These are phyloP conservation scores for Maccullochella peelii DNA, from an alignment of 2,113 vertebrate species.

Conservation along the genomic window DNA sequence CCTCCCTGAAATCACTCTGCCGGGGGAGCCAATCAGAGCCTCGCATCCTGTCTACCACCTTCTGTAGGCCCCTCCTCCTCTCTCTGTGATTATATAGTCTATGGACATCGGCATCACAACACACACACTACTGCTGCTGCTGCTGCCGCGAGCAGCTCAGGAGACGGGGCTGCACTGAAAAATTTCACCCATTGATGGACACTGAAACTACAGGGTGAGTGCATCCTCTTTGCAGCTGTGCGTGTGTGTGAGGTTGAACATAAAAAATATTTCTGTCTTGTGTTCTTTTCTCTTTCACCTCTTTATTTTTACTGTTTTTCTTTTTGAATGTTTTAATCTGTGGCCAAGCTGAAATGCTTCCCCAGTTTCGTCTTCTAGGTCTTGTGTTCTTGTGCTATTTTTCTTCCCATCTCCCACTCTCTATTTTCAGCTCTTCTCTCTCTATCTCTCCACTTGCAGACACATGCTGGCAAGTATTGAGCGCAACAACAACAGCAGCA, in stretches of 20 bases:
- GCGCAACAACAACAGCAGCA: slow-evolving; percentile 54
- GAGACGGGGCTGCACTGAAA: slow-evolving; percentile 42
- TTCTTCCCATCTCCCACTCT: background rate
- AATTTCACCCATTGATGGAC: slow-evolving; percentile 43
- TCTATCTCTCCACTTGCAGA: slow-evolving; percentile 55
- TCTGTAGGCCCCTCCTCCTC: slow-evolving; percentile 58
- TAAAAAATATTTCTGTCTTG: background rate
- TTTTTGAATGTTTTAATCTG: slow-evolving; percentile 9
- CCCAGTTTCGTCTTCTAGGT: background rate
- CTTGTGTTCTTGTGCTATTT: slow-evolving; percentile 9
- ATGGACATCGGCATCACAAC: slow-evolving; percentile 56
- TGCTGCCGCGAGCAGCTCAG: slow-evolving; percentile 34
- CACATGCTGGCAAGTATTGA: slow-evolving; percentile 63
- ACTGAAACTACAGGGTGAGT: slow-evolving; percentile 58
- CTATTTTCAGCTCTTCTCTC: slow-evolving; percentile 40
- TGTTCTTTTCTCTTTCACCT: background rate
- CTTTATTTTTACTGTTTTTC: background rate
- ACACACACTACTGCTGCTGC: slow-evolving; percentile 36
- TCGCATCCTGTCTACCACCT: slow-evolving; percentile 19
- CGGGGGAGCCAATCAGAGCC: slow-evolving; percentile 59
- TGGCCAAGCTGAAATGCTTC: slow-evolving; percentile 10
- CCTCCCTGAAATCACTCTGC: slow-evolving; percentile 33
- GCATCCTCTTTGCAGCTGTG: slow-evolving; percentile 3
- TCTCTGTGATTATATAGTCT: slow-evolving; percentile 67
- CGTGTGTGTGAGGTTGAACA: background rate